Percentiles rank a stretch among this genome's conserved stretches.
phyloP scores from a whole-genome alignment of 2,797 vertebrate genomes.

The Nyctalus aviator region DNA sequence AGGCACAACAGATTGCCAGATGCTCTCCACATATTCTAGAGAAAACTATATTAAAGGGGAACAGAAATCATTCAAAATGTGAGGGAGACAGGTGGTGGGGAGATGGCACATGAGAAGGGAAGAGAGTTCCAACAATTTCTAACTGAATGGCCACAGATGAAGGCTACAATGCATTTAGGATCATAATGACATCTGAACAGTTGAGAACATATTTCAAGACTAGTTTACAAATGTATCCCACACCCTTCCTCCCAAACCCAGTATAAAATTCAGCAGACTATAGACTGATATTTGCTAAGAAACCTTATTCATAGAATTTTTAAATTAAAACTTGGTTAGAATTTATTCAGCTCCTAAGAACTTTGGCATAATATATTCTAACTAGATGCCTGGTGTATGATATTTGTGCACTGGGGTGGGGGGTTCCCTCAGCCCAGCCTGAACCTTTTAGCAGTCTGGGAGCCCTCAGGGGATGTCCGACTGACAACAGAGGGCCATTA shows the following conservation, averaged over 20 bases:
- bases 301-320: background rate
- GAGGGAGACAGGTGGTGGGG: background rate
- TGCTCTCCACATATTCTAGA: background rate
- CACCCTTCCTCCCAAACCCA: background rate
- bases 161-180: background rate
- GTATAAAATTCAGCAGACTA: constrained; percentile 30
- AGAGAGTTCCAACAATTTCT: background rate
- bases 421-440: too few species aligned
- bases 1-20: background rate
- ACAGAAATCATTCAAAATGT: background rate
- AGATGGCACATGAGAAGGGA: background rate
- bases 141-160: background rate
- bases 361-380: background rate
- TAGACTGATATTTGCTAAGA: background rate
- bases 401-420: too few species aligned
- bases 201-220: background rate
- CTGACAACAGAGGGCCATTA: too few species aligned
- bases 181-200: constrained; percentile 22
- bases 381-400: too few species aligned
- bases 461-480: too few species aligned
- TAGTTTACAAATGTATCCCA: background rate
- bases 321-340: background rate
- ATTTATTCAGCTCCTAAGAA: background rate
- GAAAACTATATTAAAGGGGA: background rate
- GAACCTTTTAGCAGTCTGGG: too few species aligned